Evolutionary conservation across 2,797 vertebrate species (phyloP), one percentile per base, ranked within the genome.

Genomic region (Sebastes minor): DNA sequence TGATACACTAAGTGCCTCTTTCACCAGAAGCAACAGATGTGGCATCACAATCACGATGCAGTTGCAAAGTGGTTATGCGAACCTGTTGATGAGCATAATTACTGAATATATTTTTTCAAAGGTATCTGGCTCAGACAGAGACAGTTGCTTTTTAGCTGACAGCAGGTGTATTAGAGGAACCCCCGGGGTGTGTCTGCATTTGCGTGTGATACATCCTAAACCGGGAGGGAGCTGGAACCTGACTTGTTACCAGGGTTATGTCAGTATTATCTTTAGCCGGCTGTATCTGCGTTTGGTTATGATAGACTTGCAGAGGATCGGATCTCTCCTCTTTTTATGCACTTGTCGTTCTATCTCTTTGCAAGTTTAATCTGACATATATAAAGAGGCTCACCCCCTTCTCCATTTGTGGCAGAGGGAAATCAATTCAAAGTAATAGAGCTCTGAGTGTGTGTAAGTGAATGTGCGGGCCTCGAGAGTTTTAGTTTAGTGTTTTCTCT

Each of bases 391-490:
- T 89, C 81, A 72, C 74, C 82, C 81, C 64, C 49, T 86, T 87
- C 69, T 83, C 87, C 73, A 52, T 90, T 93, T 91, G 92, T 88
- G 88, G 88, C 88, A 74, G 84, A 91, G 84, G 73, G 76, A 92
- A 94, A 90, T 92, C 91, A 91, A 89, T 93, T 93, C 82, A 81
- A 87, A 91, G 88, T 92, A 91, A 93, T 90, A 83, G 87, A 88
- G 85, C 82, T 78, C 69, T 83, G 80, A 60, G 84, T 76, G 84
- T 80, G 81, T 81, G 80, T 80, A 75, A 63, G 84, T 78, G 86
- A 82, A 89, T 81, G 85, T 66, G 82, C 61, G 62, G 64, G 84
- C 77, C 76, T 86, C 78, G 74, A 83, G 87, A 90, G 72, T 87
- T 89, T 88, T 28, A 76, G 62, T 69, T 33, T 22, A 74, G 86